Base-by-base conservation (phyloP, 2,888 invertebrate genomes). In the Acrobasis repandana region DNA sequence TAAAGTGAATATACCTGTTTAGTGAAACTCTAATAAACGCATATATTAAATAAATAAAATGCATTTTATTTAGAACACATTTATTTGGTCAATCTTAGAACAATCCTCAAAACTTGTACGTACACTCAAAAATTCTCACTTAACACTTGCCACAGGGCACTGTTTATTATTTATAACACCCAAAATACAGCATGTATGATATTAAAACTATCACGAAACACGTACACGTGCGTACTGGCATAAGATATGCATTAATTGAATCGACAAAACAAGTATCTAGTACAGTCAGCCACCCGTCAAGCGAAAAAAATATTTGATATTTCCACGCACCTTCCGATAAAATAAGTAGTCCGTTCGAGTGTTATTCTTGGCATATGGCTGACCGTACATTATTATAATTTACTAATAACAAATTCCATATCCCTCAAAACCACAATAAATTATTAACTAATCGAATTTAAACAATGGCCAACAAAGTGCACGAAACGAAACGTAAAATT, bases 1-100 rank as follows among this genome's bases (percentile, higher is more conserved):
- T 1, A 96, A 96, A 86, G 95, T 96, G 65, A 96, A 95, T 80
- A 86, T 91, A 74, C 91, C 92, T 63, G 85, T 85, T 48, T 91
- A 77, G 47, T 48, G 49, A 50, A 61, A 56, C 9, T 61, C 61
- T 65, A 61, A 62, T 65, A 63, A 74, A 72, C 66, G 62, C 71
- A 66, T 65, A 64, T 28, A 28, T 28, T 69, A 70, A 60, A 71
- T 69, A 73, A 80, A 75, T 74, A 70, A 76, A 67, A 65, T 56
- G 61, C 57, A 58, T 66, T 80, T 90, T 85, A 85, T 85, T 90
- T 75, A 86, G 91, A 92, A 92, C 92, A 92, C 92, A 89, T 92
- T 90, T 92, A 91, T 90, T 92, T 91, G 91, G 92, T 92, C 92
- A 90, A 85, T 85, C 82, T 86, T 79, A 85, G 81, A 88, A 86